These are phyloP conservation scores for Tetramorium simillimum DNA, from an alignment of 1,140 invertebrate genomes.

Conservation along the genomic window DNA sequence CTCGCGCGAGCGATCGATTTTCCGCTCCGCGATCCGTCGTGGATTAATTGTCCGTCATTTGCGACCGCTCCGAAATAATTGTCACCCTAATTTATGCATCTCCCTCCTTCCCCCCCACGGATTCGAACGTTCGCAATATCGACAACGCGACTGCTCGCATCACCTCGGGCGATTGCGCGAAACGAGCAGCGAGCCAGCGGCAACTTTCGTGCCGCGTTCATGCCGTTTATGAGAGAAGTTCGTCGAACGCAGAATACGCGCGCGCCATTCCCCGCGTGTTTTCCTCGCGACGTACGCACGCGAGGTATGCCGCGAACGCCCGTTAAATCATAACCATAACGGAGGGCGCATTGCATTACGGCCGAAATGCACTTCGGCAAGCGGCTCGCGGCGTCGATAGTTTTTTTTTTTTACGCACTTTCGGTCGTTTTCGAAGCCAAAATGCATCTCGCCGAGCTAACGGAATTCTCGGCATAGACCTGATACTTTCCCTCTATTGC, in stretches of 20 bases:
- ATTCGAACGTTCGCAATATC: slow-evolving; percentile 30
- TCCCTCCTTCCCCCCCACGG: background rate
- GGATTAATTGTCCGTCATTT: background rate
- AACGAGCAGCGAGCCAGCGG: slow-evolving; percentile 9
- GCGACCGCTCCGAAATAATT: slow-evolving; percentile 24
- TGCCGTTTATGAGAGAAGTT: slow-evolving; percentile 60
- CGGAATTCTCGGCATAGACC: slow-evolving; percentile 39
- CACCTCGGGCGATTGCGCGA: slow-evolving; percentile 41
- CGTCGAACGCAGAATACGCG: slow-evolving; percentile 52
- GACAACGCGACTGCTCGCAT: slow-evolving; percentile 20
- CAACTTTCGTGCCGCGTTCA: slow-evolving; percentile 55
- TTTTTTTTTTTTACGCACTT: slow-evolving; percentile 2
- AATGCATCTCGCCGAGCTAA: background rate
- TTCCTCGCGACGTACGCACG: slow-evolving; percentile 51
- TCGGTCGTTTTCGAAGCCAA: slow-evolving; percentile 2
- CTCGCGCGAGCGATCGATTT: background rate
- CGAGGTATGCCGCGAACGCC: slow-evolving; percentile 50
- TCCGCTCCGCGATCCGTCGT: background rate
- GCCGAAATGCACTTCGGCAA: slow-evolving; percentile 44
- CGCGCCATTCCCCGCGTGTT: slow-evolving; percentile 52
- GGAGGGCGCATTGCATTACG: slow-evolving; percentile 52
- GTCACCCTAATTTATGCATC: slow-evolving; percentile 38
- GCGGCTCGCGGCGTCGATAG: background rate
- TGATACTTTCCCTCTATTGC: background rate
- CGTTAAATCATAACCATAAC: slow-evolving; percentile 58